phyloP scores from a whole-genome alignment of 2,113 vertebrate species.

The Atrichornis clamosus region DNA sequence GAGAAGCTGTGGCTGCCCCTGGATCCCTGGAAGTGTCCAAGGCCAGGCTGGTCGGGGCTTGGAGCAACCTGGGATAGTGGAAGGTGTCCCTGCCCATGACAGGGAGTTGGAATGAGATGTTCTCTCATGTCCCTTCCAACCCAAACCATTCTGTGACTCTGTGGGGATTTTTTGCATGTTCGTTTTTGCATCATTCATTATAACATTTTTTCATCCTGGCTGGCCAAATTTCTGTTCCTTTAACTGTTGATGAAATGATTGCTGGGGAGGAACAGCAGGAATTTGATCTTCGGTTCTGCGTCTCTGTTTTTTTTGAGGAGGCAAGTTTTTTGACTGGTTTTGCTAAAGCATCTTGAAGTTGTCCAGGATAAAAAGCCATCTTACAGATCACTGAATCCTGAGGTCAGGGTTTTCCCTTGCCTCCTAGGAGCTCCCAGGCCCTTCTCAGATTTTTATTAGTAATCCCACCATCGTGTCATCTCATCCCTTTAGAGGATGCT shows the following conservation, averaged over 20 bases:
- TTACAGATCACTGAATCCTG: neutral
- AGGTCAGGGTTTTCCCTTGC: neutral
- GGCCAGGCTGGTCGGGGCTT: neutral
- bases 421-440: neutral
- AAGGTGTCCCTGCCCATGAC: neutral
- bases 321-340: neutral
- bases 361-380: neutral
- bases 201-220: neutral
- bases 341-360: neutral
- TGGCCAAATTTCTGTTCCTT: neutral
- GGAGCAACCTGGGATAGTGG: neutral
- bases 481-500: neutral
- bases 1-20: neutral
- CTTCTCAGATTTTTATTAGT: neutral
- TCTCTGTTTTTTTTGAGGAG: neutral
- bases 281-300: neutral
- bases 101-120: neutral
- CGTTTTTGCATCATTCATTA: accelerated
- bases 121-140: neutral
- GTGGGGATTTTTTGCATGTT: neutral
- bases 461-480: neutral
- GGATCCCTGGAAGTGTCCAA: neutral
- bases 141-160: neutral
- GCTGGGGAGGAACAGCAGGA: neutral
- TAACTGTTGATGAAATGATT: neutral